These are phyloP conservation scores for Mimas tiliae DNA, from an alignment of 2,888 invertebrate species.

Conservation along the genomic window DNA sequence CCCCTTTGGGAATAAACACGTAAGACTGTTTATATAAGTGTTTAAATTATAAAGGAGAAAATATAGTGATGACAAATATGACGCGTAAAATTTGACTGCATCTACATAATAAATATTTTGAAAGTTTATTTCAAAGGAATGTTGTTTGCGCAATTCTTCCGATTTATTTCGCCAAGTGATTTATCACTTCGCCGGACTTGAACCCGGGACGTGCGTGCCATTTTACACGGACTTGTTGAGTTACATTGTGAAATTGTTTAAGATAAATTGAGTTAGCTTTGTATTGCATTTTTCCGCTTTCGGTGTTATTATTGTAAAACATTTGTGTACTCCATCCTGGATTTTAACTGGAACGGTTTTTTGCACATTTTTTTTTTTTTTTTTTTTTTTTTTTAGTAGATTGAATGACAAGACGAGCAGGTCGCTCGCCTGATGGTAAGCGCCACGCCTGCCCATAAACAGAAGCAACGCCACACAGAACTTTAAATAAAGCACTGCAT, in stretches of 20 bases:
- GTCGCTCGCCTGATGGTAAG: too few relatives aligned
- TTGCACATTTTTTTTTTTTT: too few relatives aligned
- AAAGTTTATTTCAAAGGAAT: constrained; percentile 6
- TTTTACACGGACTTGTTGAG: constrained; percentile 18
- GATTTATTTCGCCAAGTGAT: neutral
- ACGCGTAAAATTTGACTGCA: neutral
- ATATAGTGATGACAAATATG: neutral
- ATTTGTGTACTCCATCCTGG: neutral
- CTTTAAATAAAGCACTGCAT: too few relatives aligned
- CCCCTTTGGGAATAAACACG: too few relatives aligned
- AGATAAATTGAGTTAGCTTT: constrained; percentile 17
- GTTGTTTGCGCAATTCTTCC: constrained; percentile 2
- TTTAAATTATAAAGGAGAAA: too few relatives aligned
- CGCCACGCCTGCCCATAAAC: too few relatives aligned
- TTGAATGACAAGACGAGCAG: too few relatives aligned
- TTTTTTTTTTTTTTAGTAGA: too few relatives aligned
- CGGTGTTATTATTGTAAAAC: neutral
- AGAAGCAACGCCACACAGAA: too few relatives aligned
- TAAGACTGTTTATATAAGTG: too few relatives aligned
- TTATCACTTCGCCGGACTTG: constrained; percentile 18
- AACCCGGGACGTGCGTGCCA: constrained; percentile 23
- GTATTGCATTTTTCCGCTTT: constrained; percentile 16
- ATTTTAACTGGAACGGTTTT: neutral
- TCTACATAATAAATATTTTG: neutral
- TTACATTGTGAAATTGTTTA: constrained; percentile 11